Evolutionary conservation across 1,140 invertebrate species (phyloP).

Genomic region (Drosophila repleta): DNA sequence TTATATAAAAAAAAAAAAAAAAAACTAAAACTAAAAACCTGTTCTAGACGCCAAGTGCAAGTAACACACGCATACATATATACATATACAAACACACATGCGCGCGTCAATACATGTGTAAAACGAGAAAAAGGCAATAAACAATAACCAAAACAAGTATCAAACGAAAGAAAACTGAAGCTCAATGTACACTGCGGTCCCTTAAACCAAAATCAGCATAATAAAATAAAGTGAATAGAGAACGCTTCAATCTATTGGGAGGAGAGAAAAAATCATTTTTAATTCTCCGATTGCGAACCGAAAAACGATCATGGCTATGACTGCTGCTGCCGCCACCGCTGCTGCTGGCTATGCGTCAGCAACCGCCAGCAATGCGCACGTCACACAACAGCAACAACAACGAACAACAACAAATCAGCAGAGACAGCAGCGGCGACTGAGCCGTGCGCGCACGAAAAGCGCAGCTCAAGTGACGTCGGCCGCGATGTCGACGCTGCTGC

Average conservation of each 20-base stretch:
- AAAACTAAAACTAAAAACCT: constrained; percentile 55
- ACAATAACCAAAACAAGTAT: constrained; percentile 38
- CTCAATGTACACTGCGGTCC: constrained; percentile 35
- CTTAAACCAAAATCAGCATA: constrained; percentile 17
- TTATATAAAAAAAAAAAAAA: not conserved
- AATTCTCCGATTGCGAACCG: constrained; percentile 49
- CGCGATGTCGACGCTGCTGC: constrained; percentile 47
- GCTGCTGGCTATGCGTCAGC: constrained; percentile 68
- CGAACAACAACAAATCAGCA: constrained; percentile 46
- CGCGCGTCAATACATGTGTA: constrained; percentile 7
- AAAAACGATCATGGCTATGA: constrained; percentile 68
- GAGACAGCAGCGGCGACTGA: constrained; percentile 45
- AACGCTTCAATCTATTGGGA: constrained; percentile 33
- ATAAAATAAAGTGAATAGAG: constrained; percentile 34
- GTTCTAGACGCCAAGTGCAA: constrained; percentile 74
- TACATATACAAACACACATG: constrained; percentile 12
- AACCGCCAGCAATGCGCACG: constrained; percentile 37
- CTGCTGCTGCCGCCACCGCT: too few relatives aligned
- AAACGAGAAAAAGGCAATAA: constrained; percentile 54
- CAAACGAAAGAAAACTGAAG: constrained; percentile 36
- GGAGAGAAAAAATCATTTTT: not conserved
- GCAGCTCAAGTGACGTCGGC: constrained; percentile 72
- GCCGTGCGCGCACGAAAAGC: constrained; percentile 76
- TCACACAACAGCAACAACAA: constrained; percentile 46
- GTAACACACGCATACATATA: constrained; percentile 23